Evolutionary conservation across 2,888 invertebrate genomes (phyloP), one percentile per base, ranked within the genome.

Genomic region (Plusia festucae): DNA sequence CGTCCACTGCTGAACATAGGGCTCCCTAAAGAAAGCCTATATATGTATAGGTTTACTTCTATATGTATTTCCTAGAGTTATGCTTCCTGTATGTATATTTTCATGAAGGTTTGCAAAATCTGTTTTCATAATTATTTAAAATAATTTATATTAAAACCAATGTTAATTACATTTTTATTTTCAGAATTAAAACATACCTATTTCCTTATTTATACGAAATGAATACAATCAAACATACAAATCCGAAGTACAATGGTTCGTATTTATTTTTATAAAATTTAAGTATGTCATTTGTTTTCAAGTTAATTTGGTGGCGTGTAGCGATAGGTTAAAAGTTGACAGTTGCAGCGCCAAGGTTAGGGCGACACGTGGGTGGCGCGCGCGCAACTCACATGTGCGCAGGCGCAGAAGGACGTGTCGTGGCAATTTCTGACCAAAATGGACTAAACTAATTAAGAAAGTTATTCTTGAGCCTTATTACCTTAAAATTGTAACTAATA

Each of bases 311-410:
- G 53, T 66, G 34, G 9, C 11, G 53, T 53, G 57, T 11, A 52
- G 61, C 60, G 46, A 65, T 66, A 65, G 64, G 68, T 75, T 60
- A 69, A 65, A 65, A 65, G 71, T 68, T 68, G 68, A 68, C 78
- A 68, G 65, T 73, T 71, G 65, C 71, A 65, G 32, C 65, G 56
- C 56, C 68, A 77, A 77, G 78, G 78, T 77, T 75, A 68, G 72
- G 65, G 52, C 57, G 52, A 62, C 74, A 70, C 73, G 73, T 75
- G 75, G 69, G 69, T 59, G 64, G 59, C 67, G 70, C 67, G 34
- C 60, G 58, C 60, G 56, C 64, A 30, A 15, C 27, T n/a, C 51
- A 60, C 63, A 52, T 57, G 64, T 60, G 64, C 18, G 46, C 40
- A 49, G 49, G 65, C 55, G 57, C 30, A 69, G 40, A 60, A 76